These are phyloP conservation scores for Bradypodion ventrale DNA, from an alignment of 2,797 vertebrate species.

Conservation along the genomic window DNA sequence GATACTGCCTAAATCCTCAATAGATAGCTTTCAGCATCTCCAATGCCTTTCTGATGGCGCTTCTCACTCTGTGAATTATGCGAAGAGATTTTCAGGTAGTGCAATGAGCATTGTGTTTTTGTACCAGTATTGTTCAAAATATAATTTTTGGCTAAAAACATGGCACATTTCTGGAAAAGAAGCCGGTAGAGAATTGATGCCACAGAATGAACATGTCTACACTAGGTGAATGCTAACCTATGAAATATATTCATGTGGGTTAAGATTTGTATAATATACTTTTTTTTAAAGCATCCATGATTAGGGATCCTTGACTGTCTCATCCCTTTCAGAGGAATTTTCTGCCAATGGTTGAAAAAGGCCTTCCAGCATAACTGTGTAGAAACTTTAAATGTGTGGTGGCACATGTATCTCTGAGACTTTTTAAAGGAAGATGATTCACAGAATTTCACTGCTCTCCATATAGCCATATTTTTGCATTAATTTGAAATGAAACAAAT, in stretches of 20 bases:
- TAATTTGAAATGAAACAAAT: constrained; percentile 34
- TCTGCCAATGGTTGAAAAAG: not conserved
- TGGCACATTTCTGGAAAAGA: no score
- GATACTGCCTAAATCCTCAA: no score
- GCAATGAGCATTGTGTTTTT: not conserved
- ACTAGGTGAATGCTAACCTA: no score
- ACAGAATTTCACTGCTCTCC: constrained; percentile 32
- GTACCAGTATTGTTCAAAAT: no score
- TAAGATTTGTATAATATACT: no score
- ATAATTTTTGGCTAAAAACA: no score
- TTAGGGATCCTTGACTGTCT: no score
- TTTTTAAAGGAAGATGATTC: constrained; percentile 3
- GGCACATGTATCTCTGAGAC: not conserved
- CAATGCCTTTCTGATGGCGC: not conserved
- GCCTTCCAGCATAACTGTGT: not conserved
- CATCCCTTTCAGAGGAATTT: no score
- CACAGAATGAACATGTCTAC: no score
- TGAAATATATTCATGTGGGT: no score
- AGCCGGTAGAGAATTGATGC: no score
- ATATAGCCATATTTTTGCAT: not conserved
- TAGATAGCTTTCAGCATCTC: not conserved
- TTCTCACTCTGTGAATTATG: not conserved
- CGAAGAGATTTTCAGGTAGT: not conserved
- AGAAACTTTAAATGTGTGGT: not conserved
- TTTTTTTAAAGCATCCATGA: no score